Percentiles rank a stretch among this genome's conserved stretches.
These are phyloP conservation scores for Pandemis corylana DNA, from an alignment of 2,888 invertebrate genomes.

Conservation along the genomic window DNA sequence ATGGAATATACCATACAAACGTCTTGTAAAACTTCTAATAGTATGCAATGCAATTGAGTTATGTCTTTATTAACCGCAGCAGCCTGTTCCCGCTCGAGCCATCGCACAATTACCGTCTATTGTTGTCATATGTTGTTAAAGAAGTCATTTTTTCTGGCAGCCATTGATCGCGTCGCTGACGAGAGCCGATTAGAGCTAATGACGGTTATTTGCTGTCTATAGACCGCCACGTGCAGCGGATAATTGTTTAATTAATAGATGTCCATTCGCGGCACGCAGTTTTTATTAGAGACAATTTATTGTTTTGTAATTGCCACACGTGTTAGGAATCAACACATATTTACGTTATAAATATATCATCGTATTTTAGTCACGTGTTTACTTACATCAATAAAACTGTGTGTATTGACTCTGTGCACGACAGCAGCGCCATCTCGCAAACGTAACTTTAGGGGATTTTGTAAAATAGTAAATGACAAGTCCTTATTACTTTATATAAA, in stretches of 20 bases:
- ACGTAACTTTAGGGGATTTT: no score
- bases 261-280: background rate
- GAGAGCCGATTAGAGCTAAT: conserved; percentile 24
- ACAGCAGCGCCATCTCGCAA: no score
- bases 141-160: conserved; percentile 24
- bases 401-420: no score
- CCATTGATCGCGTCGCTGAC: conserved; percentile 8
- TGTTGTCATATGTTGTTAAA: conserved; percentile 6
- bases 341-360: no score
- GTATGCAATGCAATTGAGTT: background rate
- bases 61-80: background rate
- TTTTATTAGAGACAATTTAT: background rate
- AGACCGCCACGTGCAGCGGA: conserved; percentile 27
- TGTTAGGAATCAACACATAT: no score
- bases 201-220: conserved; percentile 12
- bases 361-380: no score
- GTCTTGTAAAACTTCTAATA: no score
- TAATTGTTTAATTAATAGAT: conserved; percentile 12
- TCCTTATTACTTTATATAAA: no score
- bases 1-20: no score
- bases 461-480: no score
- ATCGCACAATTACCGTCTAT: conserved; percentile 21
- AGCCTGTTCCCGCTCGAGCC: background rate
- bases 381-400: no score
- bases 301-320: background rate